These are phyloP conservation scores for Galagoides demidoff DNA, from an alignment of 2,797 vertebrate genomes.

Conservation along the genomic window DNA sequence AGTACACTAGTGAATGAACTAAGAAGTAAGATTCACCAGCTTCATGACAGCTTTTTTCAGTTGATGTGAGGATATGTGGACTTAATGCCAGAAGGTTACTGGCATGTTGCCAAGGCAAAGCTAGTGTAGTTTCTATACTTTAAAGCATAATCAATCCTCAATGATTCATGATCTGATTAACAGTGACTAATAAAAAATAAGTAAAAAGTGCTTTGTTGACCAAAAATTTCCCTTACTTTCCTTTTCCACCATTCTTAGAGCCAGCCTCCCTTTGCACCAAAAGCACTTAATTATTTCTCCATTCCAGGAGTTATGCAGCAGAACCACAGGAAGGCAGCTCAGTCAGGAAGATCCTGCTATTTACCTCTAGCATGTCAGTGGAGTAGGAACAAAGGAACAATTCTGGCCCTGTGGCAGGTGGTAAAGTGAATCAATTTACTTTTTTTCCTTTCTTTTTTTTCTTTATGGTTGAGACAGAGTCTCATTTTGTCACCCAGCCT, in stretches of 20 bases:
- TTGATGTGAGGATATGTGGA: slow-evolving; percentile 50
- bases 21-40: slow-evolving; percentile 16
- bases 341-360: neutral
- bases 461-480: neutral
- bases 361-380: neutral
- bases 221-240: slow-evolving; percentile 37
- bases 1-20: slow-evolving; percentile 26
- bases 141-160: slow-evolving; percentile 40
- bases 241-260: slow-evolving; percentile 22
- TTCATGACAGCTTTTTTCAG: slow-evolving; percentile 13
- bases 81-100: slow-evolving; percentile 41
- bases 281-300: slow-evolving; percentile 30
- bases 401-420: neutral
- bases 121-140: neutral
- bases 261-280: slow-evolving; percentile 40
- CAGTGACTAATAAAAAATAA: slow-evolving; percentile 38
- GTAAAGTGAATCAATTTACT: neutral
- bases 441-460: neutral
- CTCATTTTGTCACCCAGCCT: too few species aligned
- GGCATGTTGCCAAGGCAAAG: slow-evolving; percentile 34
- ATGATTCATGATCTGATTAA: slow-evolving; percentile 16
- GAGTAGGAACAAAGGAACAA: neutral
- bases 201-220: slow-evolving; percentile 45
- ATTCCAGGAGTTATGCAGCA: neutral
- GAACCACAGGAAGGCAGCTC: slow-evolving; percentile 36